Conservation (phyloP, 2,888 invertebrate genomes). For the Apamea sordens region DNA sequence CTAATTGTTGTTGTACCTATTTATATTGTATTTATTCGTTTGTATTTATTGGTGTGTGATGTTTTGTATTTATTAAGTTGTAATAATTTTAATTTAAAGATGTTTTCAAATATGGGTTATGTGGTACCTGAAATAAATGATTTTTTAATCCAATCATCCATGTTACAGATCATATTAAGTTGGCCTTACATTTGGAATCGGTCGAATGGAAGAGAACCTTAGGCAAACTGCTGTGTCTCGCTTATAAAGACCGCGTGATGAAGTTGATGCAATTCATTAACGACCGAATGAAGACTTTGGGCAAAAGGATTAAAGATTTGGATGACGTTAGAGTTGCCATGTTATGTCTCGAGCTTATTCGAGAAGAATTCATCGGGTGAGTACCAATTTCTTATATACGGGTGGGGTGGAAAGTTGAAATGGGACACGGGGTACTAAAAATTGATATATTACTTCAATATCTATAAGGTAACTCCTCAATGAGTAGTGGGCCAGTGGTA, state of each 20-base stretch:
- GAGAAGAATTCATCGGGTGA: conserved; percentile 93
- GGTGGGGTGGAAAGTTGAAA: neutral
- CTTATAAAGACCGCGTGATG: conserved; percentile 93
- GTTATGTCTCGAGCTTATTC: conserved; percentile 93
- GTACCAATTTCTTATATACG: neutral
- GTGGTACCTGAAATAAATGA: no score
- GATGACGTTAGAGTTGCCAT: conserved; percentile 95
- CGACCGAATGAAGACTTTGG: conserved; percentile 93
- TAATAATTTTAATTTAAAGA: no score
- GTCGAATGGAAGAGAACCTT: conserved; percentile 94
- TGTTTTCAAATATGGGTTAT: no score
- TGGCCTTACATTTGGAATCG: conserved; percentile 93
- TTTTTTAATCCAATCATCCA: neutral
- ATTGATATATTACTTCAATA: neutral
- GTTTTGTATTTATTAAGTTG: no score
- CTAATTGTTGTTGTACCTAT: no score
- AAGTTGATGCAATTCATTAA: conserved; percentile 94
- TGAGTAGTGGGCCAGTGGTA: no score
- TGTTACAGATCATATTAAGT: conserved; percentile 90
- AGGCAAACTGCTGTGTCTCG: conserved; percentile 92
- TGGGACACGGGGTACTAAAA: neutral
- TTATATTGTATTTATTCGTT: no score
- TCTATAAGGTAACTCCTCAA: no score
- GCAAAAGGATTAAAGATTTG: conserved; percentile 93
- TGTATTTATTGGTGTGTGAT: no score